Evolutionary conservation across 2,797 vertebrate genomes (phyloP), one percentile per base, ranked within the genome.

Genomic region (Epinephelus awoara): DNA sequence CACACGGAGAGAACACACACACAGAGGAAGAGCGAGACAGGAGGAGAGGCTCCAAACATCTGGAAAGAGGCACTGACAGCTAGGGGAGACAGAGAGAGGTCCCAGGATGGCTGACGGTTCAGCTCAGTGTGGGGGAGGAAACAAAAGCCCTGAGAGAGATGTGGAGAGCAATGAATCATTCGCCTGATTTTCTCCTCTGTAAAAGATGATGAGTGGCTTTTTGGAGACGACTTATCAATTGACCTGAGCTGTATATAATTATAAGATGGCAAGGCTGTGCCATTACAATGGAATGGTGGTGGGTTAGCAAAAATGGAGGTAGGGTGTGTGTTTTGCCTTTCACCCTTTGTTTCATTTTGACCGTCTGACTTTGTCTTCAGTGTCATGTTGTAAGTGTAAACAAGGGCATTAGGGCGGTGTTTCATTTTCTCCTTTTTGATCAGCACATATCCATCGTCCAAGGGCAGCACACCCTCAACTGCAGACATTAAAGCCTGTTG

Each of bases 171-270:
- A 50, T 87, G 56, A 84, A 78, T 88, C 78, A 69, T 61, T 56
- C 2, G 0, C 51, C 68, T 72, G 61, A 72, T 80, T 67, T 64
- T 80, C 63, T 59, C 54, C 66, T 72, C 29, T 44, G 29, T 19
- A 29, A 51, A 47, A 65, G 42, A 84, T 68, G 67, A 77, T 70
- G 63, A 61, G 54, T 71, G 34, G 51, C 71, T 77, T 59, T 78
- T 73, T 81, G 46, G 67, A 55, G 66, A 77, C 57, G 67, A 84
- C 75, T 78, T 59, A 70, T 83, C 67, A 85, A 61, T 81, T 29
- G n/a, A 58, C 46, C 58, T 17, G 21, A 27, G 64, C 58, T 82
- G 67, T 73, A 49, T 70, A 50, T 71, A 38, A 78, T 69, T 47
- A 46, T 77, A 66, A 80, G 84, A 59, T n/a, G n/a, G 17, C 13